A percentile compares a stretch with the other conserved stretches of the same genome.
Evolutionary conservation across 2,797 vertebrate species (phyloP).

Genomic region (Luscinia luscinia): DNA sequence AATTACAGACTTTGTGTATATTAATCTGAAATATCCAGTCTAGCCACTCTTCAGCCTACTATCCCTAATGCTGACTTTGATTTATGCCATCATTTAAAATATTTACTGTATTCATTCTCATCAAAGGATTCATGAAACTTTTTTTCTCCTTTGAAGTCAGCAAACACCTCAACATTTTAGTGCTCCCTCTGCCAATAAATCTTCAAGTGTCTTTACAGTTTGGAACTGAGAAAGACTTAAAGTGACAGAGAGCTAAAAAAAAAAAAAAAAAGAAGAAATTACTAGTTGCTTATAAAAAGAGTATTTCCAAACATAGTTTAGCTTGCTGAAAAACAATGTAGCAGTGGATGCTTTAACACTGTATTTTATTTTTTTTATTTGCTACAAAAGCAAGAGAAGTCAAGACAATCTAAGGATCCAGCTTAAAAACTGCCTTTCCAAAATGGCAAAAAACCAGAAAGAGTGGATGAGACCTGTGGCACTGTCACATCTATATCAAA

Average conservation of each 20-base stretch:
- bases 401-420: not conserved
- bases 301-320: not conserved
- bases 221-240: not conserved
- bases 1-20: not conserved
- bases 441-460: not conserved
- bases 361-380: not conserved
- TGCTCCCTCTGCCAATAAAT: not conserved
- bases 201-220: not conserved
- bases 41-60: not conserved
- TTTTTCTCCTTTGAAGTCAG: conserved; percentile 2
- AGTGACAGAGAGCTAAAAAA: not conserved
- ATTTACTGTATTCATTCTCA: not conserved
- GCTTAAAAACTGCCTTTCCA: not conserved
- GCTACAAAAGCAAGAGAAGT: not conserved
- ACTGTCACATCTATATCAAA: not conserved
- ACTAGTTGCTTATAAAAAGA: not conserved
- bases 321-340: not conserved
- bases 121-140: not conserved
- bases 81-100: conserved; percentile 5
- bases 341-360: not conserved
- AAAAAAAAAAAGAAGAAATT: not conserved
- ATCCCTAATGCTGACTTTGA: not conserved
- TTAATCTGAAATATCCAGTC: conserved; percentile 1
- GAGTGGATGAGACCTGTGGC: not conserved
- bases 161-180: not conserved